Percentiles rank a stretch among this genome's conserved stretches.
phyloP scores from a whole-genome alignment of 2,797 vertebrate genomes.

The Smutsia temminckii region DNA sequence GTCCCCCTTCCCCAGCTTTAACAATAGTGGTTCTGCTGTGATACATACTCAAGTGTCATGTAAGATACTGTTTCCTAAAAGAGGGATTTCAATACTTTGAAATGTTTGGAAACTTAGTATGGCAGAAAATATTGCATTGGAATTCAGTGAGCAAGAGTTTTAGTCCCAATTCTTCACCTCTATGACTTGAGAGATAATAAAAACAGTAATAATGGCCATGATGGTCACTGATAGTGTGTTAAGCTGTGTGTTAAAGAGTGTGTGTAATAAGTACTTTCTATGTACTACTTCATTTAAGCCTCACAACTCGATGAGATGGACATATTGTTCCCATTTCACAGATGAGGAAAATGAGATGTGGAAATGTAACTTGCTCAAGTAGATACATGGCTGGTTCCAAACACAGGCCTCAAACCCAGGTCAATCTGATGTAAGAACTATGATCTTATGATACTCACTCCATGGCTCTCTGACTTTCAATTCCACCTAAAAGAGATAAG shows the following conservation, averaged over 20 bases:
- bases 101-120: not conserved
- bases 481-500: not conserved
- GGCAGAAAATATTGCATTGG: not conserved
- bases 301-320: not conserved
- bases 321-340: not conserved
- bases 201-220: not conserved
- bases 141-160: not conserved
- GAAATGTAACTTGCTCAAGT: not conserved
- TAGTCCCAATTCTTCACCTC: not conserved
- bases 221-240: not conserved
- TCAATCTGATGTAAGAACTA: not conserved
- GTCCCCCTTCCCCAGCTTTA: not conserved
- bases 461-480: not conserved
- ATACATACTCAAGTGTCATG: not conserved
- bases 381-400: not conserved
- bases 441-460: not conserved
- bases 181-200: not conserved
- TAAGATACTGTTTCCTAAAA: not conserved
- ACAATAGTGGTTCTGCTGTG: not conserved
- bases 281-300: not conserved
- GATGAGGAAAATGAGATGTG: not conserved
- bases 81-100: not conserved
- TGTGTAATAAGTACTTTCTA: not conserved
- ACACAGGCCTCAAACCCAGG: not conserved
- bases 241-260: not conserved